These are phyloP conservation scores for Ceratitis capitata DNA, from an alignment of 1,140 invertebrate species.

Conservation along the genomic window DNA sequence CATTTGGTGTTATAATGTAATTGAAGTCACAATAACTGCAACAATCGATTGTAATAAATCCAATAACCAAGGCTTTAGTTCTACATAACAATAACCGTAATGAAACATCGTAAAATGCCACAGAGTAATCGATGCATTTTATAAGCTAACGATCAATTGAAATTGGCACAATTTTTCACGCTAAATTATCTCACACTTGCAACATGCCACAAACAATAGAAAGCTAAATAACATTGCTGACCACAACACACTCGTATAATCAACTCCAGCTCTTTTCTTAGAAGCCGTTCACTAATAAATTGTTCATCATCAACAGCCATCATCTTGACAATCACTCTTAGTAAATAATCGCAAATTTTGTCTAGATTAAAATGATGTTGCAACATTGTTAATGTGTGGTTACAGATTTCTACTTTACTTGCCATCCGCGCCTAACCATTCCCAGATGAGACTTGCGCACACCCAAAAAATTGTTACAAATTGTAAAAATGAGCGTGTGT, in stretches of 20 bases:
- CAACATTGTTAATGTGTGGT: conserved; percentile 34
- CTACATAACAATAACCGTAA: too few species aligned
- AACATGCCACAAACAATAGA: not conserved
- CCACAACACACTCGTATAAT: not conserved
- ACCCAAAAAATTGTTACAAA: conserved; percentile 25
- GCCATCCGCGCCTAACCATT: not conserved
- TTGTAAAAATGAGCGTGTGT: not conserved
- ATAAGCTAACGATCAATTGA: too few species aligned
- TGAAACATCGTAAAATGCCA: too few species aligned
- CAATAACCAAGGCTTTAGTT: too few species aligned
- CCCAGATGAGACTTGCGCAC: not conserved
- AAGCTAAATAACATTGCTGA: not conserved
- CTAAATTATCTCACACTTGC: not conserved
- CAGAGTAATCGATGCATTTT: too few species aligned
- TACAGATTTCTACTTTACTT: not conserved
- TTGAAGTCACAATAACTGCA: too few species aligned
- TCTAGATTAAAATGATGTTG: conserved; percentile 1
- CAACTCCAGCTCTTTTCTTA: too few species aligned
- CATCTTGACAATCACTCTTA: conserved; percentile 13
- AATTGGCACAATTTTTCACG: not conserved
- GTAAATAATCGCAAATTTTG: not conserved
- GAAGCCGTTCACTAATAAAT: not conserved
- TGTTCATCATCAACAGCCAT: not conserved
- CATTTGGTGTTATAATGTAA: too few species aligned
- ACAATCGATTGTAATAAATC: too few species aligned